Evolutionary conservation across 2,797 vertebrate species (phyloP), one percentile per base, ranked within the genome.

Genomic region (Zenarchopterus dispar): DNA sequence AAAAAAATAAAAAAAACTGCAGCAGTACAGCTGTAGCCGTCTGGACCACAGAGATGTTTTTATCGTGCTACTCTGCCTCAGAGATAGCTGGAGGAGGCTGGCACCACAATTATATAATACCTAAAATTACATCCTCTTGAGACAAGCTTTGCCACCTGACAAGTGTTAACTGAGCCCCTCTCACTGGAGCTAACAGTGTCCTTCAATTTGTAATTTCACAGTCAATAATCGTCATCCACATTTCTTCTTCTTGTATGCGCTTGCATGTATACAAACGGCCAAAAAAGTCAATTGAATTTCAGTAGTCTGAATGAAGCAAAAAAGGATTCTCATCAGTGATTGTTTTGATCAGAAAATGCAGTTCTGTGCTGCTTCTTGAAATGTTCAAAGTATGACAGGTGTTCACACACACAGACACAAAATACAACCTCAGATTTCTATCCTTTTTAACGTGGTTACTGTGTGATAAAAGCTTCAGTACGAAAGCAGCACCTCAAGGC

Each of bases 21-120:
- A 31, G 54, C 48, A 67, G 51, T 52, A 67, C 58, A 69, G 43
- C 51, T 69, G 67, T 62, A 69, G 43, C 51, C 66, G 66, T 67
- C 69, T 73, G 61, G 69, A 66, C 54, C 57, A 46, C 61, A 13
- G 46, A 75, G 80, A 77, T 71, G 83, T 70, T 84, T 80, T 75
- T 66, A 70, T 73, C 58, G 54, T 54, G n/a, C 49, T 56, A 50
- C 51, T 26, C 57, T 52, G 67, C 65, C 56, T 70, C 52, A 62
- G 56, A 76, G 61, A 75, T 46, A 53, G 70, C 70, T 62, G 44
- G 70, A 75, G 70, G 70, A 39, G 63, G 53, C 52, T 74, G 73
- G 62, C 56, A 69, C 49, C 19, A 31, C 56, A 71, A 63, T 86
- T 76, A 77, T 50, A 59, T 55, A 62, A 71, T 73, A 67, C 42